phyloP scores from a whole-genome alignment of 2,113 vertebrate genomes.

The Ceyx margarethae region DNA sequence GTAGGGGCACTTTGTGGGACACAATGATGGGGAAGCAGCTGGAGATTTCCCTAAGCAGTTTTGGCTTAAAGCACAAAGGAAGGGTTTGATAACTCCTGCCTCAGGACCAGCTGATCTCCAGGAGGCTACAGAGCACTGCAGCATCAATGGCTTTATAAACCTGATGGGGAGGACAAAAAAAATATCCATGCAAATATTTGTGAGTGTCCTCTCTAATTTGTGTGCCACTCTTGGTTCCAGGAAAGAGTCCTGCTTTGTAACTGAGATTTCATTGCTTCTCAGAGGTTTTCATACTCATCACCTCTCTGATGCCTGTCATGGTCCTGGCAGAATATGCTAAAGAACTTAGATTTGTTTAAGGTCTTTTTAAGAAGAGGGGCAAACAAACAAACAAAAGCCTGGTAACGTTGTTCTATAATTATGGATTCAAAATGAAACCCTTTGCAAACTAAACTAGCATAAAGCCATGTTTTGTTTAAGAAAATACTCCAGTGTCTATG shows the following conservation, averaged over 20 bases:
- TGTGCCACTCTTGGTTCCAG: not conserved
- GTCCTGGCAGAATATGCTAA: not conserved
- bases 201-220: not conserved
- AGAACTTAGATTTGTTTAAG: not conserved
- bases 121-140: not conserved
- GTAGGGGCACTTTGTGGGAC: not conserved
- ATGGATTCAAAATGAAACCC: not conserved
- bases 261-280: not conserved
- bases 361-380: not conserved
- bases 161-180: not conserved
- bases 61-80: not conserved
- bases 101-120: not conserved
- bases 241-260: not conserved
- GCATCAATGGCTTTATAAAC: not conserved
- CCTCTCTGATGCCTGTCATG: not conserved
- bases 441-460: not conserved
- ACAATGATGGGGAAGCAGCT: not conserved
- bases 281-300: not conserved
- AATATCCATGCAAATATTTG: not conserved
- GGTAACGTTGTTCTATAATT: not conserved
- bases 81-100: not conserved
- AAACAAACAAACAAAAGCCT: not conserved
- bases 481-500: not conserved
- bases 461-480: not conserved
- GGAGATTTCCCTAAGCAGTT: not conserved